phyloP scores from a whole-genome alignment of 2,888 invertebrate species.

The Scaptodrosophila latifasciaeformis region DNA sequence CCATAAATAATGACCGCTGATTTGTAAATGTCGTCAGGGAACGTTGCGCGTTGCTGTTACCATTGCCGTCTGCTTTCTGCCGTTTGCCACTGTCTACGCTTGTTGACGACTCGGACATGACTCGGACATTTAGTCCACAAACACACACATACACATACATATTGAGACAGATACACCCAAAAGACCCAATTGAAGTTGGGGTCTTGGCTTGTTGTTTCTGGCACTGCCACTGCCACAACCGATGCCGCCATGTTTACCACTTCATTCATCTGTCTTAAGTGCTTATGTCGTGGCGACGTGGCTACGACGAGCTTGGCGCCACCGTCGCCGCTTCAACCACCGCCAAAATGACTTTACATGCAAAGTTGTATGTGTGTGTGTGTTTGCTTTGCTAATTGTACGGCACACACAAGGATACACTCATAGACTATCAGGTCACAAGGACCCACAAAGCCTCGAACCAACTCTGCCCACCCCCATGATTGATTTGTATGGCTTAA shows the following conservation, averaged over 20 bases:
- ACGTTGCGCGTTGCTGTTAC: too few species aligned
- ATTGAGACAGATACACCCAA: too few species aligned
- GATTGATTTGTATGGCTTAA: constrained; percentile 64
- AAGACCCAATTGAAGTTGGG: background rate
- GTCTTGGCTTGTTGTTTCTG: background rate
- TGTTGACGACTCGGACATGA: constrained; percentile 42
- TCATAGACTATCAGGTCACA: background rate
- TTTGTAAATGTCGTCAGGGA: constrained; percentile 56
- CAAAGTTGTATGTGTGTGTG: constrained; percentile 44
- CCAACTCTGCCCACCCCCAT: constrained; percentile 17
- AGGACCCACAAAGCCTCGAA: too few species aligned
- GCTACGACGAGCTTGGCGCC: background rate
- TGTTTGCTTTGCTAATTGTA: constrained; percentile 61
- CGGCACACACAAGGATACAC: constrained; percentile 3
- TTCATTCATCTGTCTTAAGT: constrained; percentile 66
- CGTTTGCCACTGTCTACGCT: background rate
- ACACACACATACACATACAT: too few species aligned
- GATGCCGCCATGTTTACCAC: constrained; percentile 62
- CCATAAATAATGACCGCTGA: constrained; percentile 56
- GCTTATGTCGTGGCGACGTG: constrained; percentile 26
- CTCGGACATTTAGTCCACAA: too few species aligned
- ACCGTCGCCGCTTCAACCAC: too few species aligned
- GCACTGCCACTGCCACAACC: constrained; percentile 20
- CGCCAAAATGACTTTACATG: too few species aligned
- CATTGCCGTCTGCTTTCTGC: too few species aligned